phyloP scores from a whole-genome alignment of 2,888 invertebrate species.

The Drosophila yooni region DNA sequence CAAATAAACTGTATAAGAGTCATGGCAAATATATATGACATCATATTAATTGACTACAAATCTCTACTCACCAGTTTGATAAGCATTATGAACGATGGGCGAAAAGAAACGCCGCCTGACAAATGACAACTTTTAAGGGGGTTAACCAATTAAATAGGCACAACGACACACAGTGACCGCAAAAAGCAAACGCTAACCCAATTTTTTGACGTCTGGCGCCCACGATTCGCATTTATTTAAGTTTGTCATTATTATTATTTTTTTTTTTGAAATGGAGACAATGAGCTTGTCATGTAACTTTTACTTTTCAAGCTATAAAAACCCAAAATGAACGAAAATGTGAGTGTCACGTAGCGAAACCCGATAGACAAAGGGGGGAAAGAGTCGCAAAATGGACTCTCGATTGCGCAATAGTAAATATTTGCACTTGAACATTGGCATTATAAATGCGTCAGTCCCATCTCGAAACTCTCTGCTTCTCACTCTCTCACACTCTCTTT shows the following conservation, averaged over 20 bases:
- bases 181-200: constrained; percentile 16
- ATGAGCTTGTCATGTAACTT: constrained; percentile 73
- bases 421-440: constrained; percentile 58
- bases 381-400: constrained; percentile 21
- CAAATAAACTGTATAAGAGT: constrained; percentile 6
- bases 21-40: constrained; percentile 28
- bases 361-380: constrained; percentile 24
- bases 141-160: constrained; percentile 20
- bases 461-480: constrained; percentile 31
- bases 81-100: constrained; percentile 25
- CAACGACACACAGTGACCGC: constrained; percentile 11
- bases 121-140: background rate
- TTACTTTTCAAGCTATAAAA: constrained; percentile 64
- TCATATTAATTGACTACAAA: constrained; percentile 43
- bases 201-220: constrained; percentile 30
- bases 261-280: constrained; percentile 42
- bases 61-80: constrained; percentile 33
- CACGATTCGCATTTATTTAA: constrained; percentile 16
- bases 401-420: constrained; percentile 70
- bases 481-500: constrained; percentile 16
- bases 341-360: constrained; percentile 61
- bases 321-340: constrained; percentile 35
- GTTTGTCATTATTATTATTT: background rate
- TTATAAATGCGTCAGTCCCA: constrained; percentile 54
- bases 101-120: background rate